Base-by-base conservation (phyloP, 2,888 invertebrate genomes). In the Drosophila fungiperda region DNA sequence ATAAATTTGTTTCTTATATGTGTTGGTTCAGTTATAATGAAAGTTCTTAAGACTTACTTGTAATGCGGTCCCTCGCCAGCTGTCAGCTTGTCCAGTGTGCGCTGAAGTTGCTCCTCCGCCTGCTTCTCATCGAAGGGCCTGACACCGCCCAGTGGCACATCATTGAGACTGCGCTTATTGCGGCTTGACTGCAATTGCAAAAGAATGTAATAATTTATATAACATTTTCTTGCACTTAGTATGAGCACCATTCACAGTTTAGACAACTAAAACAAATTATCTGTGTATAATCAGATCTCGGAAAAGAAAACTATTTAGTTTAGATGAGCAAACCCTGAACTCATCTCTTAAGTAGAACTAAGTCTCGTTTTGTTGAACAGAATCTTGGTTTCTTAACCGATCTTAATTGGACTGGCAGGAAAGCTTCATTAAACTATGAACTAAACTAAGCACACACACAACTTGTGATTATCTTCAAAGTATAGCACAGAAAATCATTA, bases 1-100 rank as follows among this genome's bases (percentile, higher is more conserved):
- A 20, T 0, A 15, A 23, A 6, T 53, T 2, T n/a, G 0, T 23
- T 29, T 0, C 38, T 23, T 17, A 26, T 35, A n/a, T 45, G n/a
- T n/a, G 4, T n/a, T 17, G 2, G 15, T 7, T 1, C 17, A 4
- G 9, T 1, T 1, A 8, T 23, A 45, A 23, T 2, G 35, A 29
- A 23, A 12, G 2, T 9, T 1, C 9, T 5, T 8, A 11, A 23
- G n/a, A 5, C 9, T 7, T 70, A 92, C 93, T 75, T 87, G 68
- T 90, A 92, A n/a, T 83, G 81, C 0, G 90, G 89, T 23, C 91
- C 92, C 42, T 92, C 92, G 26, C 92, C 92, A 11, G 76, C 76
- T 7, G 85, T 81, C 3, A 93, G 64, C 71, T 89, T 89, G 38
- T 75, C 67, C 36, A 92, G 81, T 2, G 92, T 89, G 1, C 38